Evolutionary conservation across 2,797 vertebrate genomes (phyloP).

Genomic region (Phrynocephalus guinanensis): DNA sequence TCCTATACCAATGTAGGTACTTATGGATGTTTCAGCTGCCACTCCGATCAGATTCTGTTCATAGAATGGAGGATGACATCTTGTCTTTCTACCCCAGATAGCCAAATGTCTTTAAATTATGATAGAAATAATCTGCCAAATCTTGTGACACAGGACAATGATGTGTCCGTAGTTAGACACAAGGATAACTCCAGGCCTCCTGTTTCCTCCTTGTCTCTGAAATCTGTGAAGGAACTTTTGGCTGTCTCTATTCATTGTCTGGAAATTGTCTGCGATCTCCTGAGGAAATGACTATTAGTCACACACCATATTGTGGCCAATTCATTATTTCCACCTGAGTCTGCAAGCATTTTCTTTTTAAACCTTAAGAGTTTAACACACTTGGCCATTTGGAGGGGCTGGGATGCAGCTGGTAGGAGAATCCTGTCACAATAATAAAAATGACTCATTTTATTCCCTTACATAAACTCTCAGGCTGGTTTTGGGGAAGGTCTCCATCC

Average conservation of each 20-base stretch:
- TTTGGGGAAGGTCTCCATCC: conserved; percentile 54
- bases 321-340: conserved; percentile 44
- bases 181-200: too few relatives aligned
- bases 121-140: background rate
- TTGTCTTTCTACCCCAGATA: background rate
- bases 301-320: conserved; percentile 14
- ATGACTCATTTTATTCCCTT: conserved; percentile 52
- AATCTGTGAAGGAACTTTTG: background rate
- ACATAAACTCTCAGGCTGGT: background rate
- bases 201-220: background rate
- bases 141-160: background rate
- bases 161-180: background rate
- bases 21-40: too few relatives aligned
- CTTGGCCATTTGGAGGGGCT: conserved; percentile 20
- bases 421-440: conserved; percentile 49
- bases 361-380: conserved; percentile 31
- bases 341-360: conserved; percentile 22
- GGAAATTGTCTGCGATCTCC: conserved; percentile 33
- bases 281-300: conserved; percentile 18
- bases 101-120: background rate
- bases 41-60: background rate
- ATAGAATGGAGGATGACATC: background rate
- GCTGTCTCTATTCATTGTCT: conserved; percentile 30
- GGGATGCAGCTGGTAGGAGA: background rate
- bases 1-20: too few relatives aligned